phyloP scores from a whole-genome alignment of 2,888 invertebrate genomes.

The Gari tellinella region DNA sequence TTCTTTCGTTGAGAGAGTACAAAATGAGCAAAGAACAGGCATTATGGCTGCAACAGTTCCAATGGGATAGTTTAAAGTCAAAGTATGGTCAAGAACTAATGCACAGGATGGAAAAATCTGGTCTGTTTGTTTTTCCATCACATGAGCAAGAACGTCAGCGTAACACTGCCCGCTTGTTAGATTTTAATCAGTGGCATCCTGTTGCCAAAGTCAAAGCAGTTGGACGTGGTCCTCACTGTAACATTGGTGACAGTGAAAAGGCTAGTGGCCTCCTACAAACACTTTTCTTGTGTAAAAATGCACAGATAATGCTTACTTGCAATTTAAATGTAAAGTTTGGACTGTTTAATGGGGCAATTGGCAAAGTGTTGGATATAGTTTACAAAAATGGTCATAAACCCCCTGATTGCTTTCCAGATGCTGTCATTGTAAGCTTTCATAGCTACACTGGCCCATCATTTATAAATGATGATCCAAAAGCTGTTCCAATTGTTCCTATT shows the following conservation, averaged over 20 bases:
- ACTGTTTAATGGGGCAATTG: constrained; percentile 55
- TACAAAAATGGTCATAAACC: constrained; percentile 42
- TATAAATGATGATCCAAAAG: constrained; percentile 21
- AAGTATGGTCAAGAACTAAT: constrained; percentile 21
- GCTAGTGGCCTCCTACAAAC: constrained; percentile 35
- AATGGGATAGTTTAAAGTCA: constrained; percentile 30
- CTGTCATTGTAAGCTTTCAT: constrained; percentile 59
- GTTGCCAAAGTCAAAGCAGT: constrained; percentile 40
- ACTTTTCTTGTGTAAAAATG: constrained; percentile 34
- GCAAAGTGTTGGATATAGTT: constrained; percentile 48
- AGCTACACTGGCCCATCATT: constrained; percentile 50
- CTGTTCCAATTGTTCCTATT: constrained; percentile 55
- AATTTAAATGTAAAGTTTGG: constrained; percentile 56
- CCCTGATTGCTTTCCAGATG: constrained; percentile 45
- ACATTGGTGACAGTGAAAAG: constrained; percentile 29
- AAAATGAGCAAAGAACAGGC: constrained; percentile 23
- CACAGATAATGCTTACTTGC: constrained; percentile 52
- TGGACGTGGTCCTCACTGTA: constrained; percentile 34
- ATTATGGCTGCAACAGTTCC: constrained; percentile 49
- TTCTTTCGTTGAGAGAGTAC: constrained; percentile 37
- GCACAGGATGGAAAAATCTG: too few species aligned
- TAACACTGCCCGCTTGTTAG: too few species aligned
- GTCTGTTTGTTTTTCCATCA: constrained; percentile 51
- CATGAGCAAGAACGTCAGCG: too few species aligned
- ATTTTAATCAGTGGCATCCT: too few species aligned